Base-by-base conservation (phyloP, 2,113 vertebrate species). In the Urocitellus parryii region DNA sequence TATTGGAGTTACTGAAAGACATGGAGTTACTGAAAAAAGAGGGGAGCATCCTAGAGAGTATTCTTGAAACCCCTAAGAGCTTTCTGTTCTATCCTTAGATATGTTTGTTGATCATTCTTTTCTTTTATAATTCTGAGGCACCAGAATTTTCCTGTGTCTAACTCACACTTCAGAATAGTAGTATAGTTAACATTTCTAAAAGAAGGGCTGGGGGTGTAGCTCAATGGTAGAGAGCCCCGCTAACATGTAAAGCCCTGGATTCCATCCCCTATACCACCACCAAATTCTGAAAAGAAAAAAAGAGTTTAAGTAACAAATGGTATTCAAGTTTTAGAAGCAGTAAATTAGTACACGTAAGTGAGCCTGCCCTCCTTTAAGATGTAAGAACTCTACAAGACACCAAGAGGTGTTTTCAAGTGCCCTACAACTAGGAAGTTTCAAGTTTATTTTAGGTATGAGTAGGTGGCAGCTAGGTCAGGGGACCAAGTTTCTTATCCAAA, bases 161-260 rank as follows among this genome's bases (percentile, higher is more conserved):
- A 96, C 78, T 72, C 39, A 90, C 45, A 91, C 34, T 79, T 89
- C 76, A 78, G 20, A 81, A 95, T 8, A 73, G 29, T 39, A 79
- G 63, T 67, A 34, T 51, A 78, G n/a, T 81, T 95, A 96, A 93
- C 93, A 78, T 79, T 81, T 81, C 63, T 56, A n/a, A 80, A 56
- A 39, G n/a, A 80, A 67, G 12, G 65, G 88, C 22, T 90, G 34
- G 45, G 56, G 32, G 2, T 63, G 8, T n/a, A 78, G 34, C 32
- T 89, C 42, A 67, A 11, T 14, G 29, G 70, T 65, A 56, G 63
- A 56, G 9, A 7, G 9, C 27, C 56, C 32, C 14, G 12, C 34
- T 56, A 81, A 48, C 48, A 70, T 58, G 18, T n/a, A 48, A 67
- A 45, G 9, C 74, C 42, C 22, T n/a, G 16, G 9, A 37, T 27